Evolutionary conservation across 2,888 invertebrate genomes (phyloP).

Genomic region (Psococerastis gibbosa): DNA sequence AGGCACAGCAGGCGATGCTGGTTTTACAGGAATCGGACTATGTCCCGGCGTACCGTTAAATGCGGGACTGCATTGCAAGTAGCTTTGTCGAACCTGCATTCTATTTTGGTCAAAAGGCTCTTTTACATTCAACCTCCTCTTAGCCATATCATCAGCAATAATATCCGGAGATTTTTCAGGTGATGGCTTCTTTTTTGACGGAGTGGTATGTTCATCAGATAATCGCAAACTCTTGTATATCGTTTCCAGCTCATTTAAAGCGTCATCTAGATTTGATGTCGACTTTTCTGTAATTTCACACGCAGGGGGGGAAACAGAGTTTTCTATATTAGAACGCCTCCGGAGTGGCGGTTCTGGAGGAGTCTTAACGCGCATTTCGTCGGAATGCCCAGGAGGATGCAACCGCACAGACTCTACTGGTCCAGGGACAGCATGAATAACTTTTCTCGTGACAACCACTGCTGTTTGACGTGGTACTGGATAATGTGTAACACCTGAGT

Average conservation of each 20-base stretch:
- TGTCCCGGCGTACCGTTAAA: neutral
- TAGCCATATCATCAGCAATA: constrained; percentile 63
- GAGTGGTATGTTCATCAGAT: constrained; percentile 46
- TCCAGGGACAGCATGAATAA: neutral
- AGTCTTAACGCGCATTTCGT: constrained; percentile 6
- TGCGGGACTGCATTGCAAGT: constrained; percentile 3
- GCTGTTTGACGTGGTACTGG: neutral
- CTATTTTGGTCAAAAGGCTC: constrained; percentile 19
- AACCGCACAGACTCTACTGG: neutral
- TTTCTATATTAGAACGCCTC: neutral
- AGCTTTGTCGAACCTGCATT: neutral
- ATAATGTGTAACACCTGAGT: neutral
- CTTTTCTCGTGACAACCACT: neutral
- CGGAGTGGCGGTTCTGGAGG: constrained; percentile 22
- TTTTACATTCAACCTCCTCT: constrained; percentile 46
- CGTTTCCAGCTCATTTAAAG: constrained; percentile 74
- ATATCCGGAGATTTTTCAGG: constrained; percentile 33
- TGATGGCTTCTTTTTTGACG: constrained; percentile 24
- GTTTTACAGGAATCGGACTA: constrained; percentile 5
- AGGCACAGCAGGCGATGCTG: constrained; percentile 34
- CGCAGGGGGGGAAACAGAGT: neutral
- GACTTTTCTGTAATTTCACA: constrained; percentile 24
- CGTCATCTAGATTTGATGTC: constrained; percentile 69
- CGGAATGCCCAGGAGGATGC: neutral
- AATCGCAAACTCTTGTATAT: constrained; percentile 76